Base-by-base conservation (phyloP, 2,113 vertebrate species). In the Vombatus ursinus region DNA sequence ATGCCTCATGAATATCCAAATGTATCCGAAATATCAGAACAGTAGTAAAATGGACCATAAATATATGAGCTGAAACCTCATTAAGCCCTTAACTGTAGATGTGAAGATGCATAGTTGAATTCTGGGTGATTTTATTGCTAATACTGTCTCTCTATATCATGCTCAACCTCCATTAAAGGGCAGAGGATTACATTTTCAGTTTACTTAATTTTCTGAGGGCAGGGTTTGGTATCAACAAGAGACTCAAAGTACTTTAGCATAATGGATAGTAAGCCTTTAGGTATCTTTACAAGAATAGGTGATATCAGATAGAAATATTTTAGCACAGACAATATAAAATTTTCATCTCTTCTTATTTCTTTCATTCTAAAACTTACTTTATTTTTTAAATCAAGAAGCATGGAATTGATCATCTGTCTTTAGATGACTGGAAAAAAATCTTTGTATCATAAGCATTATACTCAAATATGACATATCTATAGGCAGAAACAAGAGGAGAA, bases 41-140 rank as follows among this genome's bases (percentile, higher is more conserved):
- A 93, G 10, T 61, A 95, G 44, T 97, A 97, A 53, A 97, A 89
- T 95, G 11, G 97, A 94, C 95, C 93, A 95, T 96, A 95, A 96
- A 96, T 68, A 92, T 97, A 94, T 96, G 52, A 98, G 49, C 89
- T 93, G 94, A 97, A 53, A 94, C 5, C 90, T 98, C 90, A 96
- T 94, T 98, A 97, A 93, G 84, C 91, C 96, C 52, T 94, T 92
- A 97, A 91, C 37, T 95, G 91, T 92, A 96, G 93, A 28, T 94
- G 92, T 97, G 93, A 97, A 98, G 95, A 95, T 96, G 8, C 24
- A 89, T 89, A 91, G 93, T 49, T 94, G 92, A 93, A 52, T 97
- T 31, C 61, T 97, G 94, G 97, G 91, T 96, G 97, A 96, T 97
- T 68, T 95, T 95, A 22, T 89, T 96, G 7, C 48, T 94, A 53